Conservation (phyloP, 2,113 vertebrate genomes). For the Excalfactoria chinensis region DNA sequence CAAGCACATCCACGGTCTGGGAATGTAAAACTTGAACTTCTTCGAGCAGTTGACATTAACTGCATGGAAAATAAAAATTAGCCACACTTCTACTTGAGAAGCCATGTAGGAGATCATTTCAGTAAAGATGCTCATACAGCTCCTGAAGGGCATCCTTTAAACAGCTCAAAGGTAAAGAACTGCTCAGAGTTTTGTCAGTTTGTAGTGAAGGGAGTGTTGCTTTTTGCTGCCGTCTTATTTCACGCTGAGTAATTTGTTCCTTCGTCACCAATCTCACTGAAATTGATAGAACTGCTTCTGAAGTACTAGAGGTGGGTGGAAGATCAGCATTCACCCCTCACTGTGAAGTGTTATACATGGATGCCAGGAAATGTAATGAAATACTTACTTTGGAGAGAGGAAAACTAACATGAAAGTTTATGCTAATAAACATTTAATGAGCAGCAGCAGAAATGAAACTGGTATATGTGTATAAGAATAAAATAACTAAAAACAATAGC, state of each 20-base stretch:
- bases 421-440: not conserved
- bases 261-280: not conserved
- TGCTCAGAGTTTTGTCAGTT: not conserved
- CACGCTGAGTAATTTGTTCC: not conserved
- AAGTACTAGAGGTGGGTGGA: not conserved
- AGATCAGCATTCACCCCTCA: not conserved
- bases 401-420: not conserved
- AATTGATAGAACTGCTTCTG: not conserved
- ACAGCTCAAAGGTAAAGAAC: not conserved
- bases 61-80: constrained; percentile 13
- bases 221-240: not conserved
- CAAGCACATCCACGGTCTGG: not conserved
- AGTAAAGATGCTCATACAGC: not conserved
- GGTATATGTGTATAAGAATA: not conserved
- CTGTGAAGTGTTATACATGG: not conserved
- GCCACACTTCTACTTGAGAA: not conserved
- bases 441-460: not conserved
- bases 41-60: not conserved
- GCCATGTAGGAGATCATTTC: not conserved
- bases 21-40: constrained; percentile 1
- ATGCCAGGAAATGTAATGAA: not conserved
- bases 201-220: not conserved
- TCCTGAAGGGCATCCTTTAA: not conserved
- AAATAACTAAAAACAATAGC: not conserved
- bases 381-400: constrained; percentile 3